phyloP scores from a whole-genome alignment of 1,140 invertebrate species.

The Globodera rostochiensis region DNA sequence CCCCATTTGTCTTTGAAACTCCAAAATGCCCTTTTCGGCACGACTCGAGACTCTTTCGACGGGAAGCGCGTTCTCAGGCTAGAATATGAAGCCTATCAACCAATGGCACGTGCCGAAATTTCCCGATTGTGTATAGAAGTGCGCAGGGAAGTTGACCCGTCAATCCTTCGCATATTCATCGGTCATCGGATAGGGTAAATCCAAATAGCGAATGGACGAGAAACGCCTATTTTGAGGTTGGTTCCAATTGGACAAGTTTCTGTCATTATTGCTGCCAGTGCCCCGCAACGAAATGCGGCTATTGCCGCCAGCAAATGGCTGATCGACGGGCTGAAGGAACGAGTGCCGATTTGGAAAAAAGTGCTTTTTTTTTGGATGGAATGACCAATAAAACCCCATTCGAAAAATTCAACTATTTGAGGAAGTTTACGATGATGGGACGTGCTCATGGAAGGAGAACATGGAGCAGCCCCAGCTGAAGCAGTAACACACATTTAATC shows the following conservation, averaged over 20 bases:
- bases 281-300: slow-evolving; percentile 80
- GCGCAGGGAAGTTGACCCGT: slow-evolving; percentile 12
- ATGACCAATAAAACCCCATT: not conserved
- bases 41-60: slow-evolving; percentile 42
- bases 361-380: slow-evolving; percentile 65
- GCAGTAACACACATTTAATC: not conserved
- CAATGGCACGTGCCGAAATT: slow-evolving; percentile 39
- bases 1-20: not conserved
- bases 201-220: not conserved
- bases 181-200: slow-evolving; percentile 40
- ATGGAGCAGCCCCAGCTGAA: slow-evolving; percentile 16
- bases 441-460: slow-evolving; percentile 46
- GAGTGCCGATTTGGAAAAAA: slow-evolving; percentile 95
- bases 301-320: slow-evolving; percentile 80
- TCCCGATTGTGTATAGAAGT: slow-evolving; percentile 24
- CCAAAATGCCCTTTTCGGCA: slow-evolving; percentile 26
- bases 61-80: slow-evolving; percentile 31
- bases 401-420: slow-evolving; percentile 14
- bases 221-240: slow-evolving; percentile 65
- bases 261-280: slow-evolving; percentile 85
- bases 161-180: slow-evolving; percentile 37
- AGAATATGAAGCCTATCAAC: slow-evolving; percentile 43
- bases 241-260: slow-evolving; percentile 85
- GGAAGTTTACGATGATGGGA: slow-evolving; percentile 42
- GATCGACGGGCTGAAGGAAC: slow-evolving; percentile 82